Percentiles rank a stretch among this genome's conserved stretches.
These are phyloP conservation scores for Melanotaenia boesemani DNA, from an alignment of 2,797 vertebrate species.

Conservation along the genomic window DNA sequence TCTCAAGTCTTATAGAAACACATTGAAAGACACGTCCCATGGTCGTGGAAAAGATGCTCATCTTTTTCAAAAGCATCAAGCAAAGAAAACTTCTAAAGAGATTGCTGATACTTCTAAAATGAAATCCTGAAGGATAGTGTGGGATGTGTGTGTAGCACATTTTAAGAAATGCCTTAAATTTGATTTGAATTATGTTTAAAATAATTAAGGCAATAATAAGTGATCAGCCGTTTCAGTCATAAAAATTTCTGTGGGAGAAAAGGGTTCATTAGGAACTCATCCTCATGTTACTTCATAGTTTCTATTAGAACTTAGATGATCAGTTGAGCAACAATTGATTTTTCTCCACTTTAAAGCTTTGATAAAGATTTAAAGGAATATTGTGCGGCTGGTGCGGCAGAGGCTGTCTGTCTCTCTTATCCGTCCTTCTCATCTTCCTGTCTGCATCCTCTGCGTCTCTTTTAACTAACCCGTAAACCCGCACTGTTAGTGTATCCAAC, in stretches of 20 bases:
- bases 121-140: no score
- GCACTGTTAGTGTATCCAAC: slow-evolving; percentile 15
- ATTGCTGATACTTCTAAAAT: no score
- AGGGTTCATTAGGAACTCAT: background rate
- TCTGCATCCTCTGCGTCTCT: slow-evolving; percentile 43
- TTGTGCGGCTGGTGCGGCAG: slow-evolving; percentile 35
- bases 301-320: background rate
- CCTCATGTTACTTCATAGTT: background rate
- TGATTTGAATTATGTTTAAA: background rate
- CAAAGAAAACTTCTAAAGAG: background rate
- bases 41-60: no score
- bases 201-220: background rate
- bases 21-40: background rate
- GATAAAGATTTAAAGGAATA: slow-evolving; percentile 23
- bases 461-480: slow-evolving; percentile 51
- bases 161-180: background rate
- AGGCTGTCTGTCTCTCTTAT: slow-evolving; percentile 31
- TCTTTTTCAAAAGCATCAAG: background rate
- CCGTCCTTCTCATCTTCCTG: slow-evolving; percentile 11
- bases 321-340: slow-evolving; percentile 16
- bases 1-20: background rate
- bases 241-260: background rate
- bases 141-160: no score
- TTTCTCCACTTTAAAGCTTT: slow-evolving; percentile 7
- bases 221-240: background rate